Evolutionary conservation across 2,113 vertebrate genomes (phyloP).

Genomic region (Bothrops jararaca): DNA sequence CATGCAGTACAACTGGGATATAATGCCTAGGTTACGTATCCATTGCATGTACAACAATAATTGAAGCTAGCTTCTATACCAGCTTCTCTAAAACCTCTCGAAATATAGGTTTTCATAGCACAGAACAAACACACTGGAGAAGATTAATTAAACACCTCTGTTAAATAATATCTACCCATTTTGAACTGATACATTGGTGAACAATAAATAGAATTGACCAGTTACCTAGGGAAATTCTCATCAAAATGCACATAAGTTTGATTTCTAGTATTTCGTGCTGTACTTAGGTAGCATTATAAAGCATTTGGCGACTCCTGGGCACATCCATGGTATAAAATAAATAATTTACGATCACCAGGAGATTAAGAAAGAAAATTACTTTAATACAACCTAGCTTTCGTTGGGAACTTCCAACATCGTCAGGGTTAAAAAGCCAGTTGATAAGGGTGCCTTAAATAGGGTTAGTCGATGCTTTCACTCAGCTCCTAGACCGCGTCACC

Average conservation of each 20-base stretch:
- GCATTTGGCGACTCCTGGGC: too few relatives aligned
- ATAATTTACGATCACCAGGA: too few relatives aligned
- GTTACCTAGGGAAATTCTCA: background rate
- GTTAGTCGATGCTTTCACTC: too few relatives aligned
- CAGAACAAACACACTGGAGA: background rate
- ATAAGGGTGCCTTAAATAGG: too few relatives aligned
- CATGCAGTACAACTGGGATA: constrained; percentile 29
- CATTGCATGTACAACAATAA: constrained; percentile 29
- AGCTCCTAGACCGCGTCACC: too few relatives aligned
- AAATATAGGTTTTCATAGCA: background rate
- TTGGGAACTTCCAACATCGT: too few relatives aligned
- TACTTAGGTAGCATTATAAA: background rate
- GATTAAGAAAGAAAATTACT: too few relatives aligned
- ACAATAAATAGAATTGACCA: background rate
- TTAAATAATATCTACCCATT: constrained; percentile 1
- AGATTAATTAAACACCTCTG: background rate
- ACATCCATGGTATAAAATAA: too few relatives aligned
- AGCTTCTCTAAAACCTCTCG: constrained; percentile 3
- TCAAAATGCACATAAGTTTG: background rate
- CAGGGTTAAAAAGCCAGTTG: too few relatives aligned
- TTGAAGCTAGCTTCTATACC: constrained; percentile 6
- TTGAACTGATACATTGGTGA: background rate
- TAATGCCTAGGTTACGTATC: constrained; percentile 17
- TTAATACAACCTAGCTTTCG: too few relatives aligned
- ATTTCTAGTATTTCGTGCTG: background rate